Percentiles rank a stretch among this genome's conserved stretches.
Conservation (phyloP, 2,888 invertebrate genomes). For the Bombyx huttoni region DNA sequence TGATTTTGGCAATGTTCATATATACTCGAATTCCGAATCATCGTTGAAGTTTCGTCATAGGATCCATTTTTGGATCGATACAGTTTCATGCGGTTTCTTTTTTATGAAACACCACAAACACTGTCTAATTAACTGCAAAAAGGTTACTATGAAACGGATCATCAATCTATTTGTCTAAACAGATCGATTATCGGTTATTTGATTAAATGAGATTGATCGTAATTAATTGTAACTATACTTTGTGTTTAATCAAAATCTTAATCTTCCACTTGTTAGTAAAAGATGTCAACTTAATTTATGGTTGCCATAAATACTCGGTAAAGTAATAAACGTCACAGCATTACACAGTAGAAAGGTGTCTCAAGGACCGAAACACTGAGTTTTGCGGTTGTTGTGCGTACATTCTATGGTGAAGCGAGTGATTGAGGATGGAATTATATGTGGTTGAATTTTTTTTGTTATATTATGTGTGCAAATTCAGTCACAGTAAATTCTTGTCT, state of each 20-base stretch:
- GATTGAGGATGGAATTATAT: no score
- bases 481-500: no score
- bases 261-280: background rate
- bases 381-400: background rate
- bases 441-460: no score
- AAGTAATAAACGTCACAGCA: background rate
- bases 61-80: no score
- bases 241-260: background rate
- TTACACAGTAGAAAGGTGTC: background rate
- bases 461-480: no score
- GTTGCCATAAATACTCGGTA: background rate
- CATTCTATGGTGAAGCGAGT: no score
- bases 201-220: background rate
- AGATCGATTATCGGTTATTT: no score
- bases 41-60: background rate
- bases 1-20: slow-evolving; percentile 1
- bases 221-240: background rate
- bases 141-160: no score
- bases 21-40: background rate
- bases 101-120: no score
- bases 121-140: no score
- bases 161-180: no score
- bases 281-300: background rate
- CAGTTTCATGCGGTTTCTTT: no score
- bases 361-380: background rate